Evolutionary conservation across 2,797 vertebrate genomes (phyloP), one percentile per base, ranked within the genome.

Genomic region (Chaunax sp.): DNA sequence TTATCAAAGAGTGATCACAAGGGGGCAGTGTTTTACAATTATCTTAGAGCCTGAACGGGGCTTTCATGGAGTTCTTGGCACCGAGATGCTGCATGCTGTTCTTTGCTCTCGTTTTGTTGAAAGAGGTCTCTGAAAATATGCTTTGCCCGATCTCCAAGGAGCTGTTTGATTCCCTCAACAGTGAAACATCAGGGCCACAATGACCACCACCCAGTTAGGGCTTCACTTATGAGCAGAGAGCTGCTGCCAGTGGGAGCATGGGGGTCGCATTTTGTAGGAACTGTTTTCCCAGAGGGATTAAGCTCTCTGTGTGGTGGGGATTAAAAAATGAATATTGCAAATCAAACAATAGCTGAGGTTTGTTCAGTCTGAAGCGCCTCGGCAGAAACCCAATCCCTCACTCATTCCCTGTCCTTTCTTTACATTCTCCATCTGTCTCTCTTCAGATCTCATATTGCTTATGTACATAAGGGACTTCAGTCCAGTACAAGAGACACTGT

Each of bases 21-120:
- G 91, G 83, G 89, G 91, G 88, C 91, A 91, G 72, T 92, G 84
- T 90, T 86, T 82, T 45, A 86, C 78, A 87, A 76, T 80, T 9
- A 46, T 83, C 74, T 83, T 25, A 26, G 14, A 64, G 11, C 41
- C 40, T 11, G 12, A 73, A 65, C 25, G 40, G 45, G 4, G 56
- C 56, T 79, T 62, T 68, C 33, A 41, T 71, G 26, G 33, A 52
- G 37, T 30, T 65, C 26, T 54, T 84, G 47, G 80, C 63, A 71
- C 33, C n/a, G 22, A 23, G 25, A 59, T 56, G 38, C 61, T 65
- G 56, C 38, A 62, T 66, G 46, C 35, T 66, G 51, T 41, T 70
- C 8, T 23, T 52, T 69, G n/a, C 64, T 69, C 60, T 57, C 28
- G 25, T 44, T 59, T 71, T 77, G 58, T 74, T 75, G 79, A 14